Conservation (phyloP, 2,888 invertebrate species). For the Lutraria lutraria region DNA sequence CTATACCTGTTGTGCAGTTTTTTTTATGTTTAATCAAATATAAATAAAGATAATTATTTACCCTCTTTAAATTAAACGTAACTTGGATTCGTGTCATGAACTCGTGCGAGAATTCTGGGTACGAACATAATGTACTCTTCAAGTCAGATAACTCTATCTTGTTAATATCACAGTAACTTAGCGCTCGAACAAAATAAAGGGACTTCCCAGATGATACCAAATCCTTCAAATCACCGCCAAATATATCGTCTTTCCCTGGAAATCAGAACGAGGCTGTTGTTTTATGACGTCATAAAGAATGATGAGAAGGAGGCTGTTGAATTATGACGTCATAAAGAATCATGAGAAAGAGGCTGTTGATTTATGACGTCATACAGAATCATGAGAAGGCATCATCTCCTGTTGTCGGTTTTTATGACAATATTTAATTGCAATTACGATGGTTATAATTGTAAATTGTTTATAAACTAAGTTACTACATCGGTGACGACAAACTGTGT, state of each 20-base stretch:
- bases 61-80: constrained; percentile 86
- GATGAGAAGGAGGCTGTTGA: background rate
- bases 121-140: constrained; percentile 84
- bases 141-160: constrained; percentile 85
- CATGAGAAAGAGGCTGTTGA: background rate
- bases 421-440: no score
- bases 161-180: constrained; percentile 86
- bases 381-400: no score
- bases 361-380: background rate
- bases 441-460: no score
- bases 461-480: no score
- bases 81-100: constrained; percentile 84
- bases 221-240: constrained; percentile 84
- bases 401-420: no score
- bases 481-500: no score
- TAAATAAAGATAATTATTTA: constrained; percentile 65
- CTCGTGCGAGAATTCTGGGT: constrained; percentile 86
- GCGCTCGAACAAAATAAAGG: constrained; percentile 85
- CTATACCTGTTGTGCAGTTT: no score
- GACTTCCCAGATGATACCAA: constrained; percentile 83
- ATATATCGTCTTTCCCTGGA: constrained; percentile 86
- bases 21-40: background rate
- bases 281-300: background rate
- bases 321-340: background rate
- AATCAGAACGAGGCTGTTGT: background rate